These are phyloP conservation scores for Brachystomella parvula DNA, from an alignment of 1,140 invertebrate species.

Conservation along the genomic window DNA sequence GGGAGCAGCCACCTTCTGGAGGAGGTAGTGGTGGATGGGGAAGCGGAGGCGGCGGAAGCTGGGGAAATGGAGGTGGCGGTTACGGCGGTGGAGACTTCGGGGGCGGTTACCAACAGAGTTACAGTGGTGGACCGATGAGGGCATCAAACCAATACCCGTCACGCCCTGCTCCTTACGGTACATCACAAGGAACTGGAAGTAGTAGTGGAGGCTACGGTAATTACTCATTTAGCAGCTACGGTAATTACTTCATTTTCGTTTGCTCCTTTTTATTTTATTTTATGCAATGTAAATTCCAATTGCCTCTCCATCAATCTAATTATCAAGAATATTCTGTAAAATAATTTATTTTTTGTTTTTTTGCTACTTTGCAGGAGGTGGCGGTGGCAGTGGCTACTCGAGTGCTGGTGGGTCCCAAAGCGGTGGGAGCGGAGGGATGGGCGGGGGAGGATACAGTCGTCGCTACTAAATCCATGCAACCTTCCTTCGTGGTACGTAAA, in stretches of 20 bases:
- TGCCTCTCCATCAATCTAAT: too few species aligned
- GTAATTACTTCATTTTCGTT: constrained; percentile 7
- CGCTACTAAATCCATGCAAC: constrained; percentile 21
- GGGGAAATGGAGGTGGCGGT: constrained; percentile 28
- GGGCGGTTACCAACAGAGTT: constrained; percentile 38
- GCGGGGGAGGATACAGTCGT: constrained; percentile 34
- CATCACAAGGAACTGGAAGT: constrained; percentile 29
- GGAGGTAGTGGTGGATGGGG: constrained; percentile 29
- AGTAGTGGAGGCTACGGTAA: constrained; percentile 9
- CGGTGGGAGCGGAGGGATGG: constrained; percentile 30
- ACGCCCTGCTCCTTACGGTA: constrained; percentile 38
- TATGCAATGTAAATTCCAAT: not conserved
- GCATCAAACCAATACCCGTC: constrained; percentile 33
- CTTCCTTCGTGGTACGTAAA: not conserved
- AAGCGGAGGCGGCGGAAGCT: constrained; percentile 34
- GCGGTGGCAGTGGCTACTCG: constrained; percentile 20
- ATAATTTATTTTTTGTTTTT: not conserved
- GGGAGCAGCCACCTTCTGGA: constrained; percentile 29
- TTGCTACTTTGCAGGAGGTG: constrained; percentile 5
- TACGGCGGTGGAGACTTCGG: constrained; percentile 37
- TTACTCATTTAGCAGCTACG: constrained; percentile 6
- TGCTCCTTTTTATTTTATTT: constrained; percentile 10
- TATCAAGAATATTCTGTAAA: too few species aligned
- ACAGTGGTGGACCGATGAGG: constrained; percentile 39
- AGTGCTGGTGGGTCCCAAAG: constrained; percentile 13